A percentile compares a stretch with the other conserved stretches of the same genome.
Evolutionary conservation across 92 coral and sea anemone genomes (phyloP).

Genomic region (Zoanthus gigantus): DNA sequence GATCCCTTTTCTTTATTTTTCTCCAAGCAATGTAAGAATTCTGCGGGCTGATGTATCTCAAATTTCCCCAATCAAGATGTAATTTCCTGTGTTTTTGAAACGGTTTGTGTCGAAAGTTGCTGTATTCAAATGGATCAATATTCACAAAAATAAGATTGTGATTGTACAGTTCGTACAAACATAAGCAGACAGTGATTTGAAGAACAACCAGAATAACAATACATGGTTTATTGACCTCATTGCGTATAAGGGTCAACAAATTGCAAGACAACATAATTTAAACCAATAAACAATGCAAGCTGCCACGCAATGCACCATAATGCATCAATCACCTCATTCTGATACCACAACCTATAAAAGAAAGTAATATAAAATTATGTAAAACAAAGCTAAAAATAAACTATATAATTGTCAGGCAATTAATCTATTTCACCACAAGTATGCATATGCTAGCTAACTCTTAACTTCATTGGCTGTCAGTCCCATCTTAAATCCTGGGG

Average conservation of each 20-base stretch:
- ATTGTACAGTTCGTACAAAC: constrained; percentile 34
- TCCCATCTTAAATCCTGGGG: too few species aligned
- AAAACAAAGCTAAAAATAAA: too few species aligned
- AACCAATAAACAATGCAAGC: too few species aligned
- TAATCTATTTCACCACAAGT: too few species aligned
- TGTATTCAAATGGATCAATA: constrained; percentile 34
- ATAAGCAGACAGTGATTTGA: constrained; percentile 37
- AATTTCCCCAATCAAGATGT: constrained; percentile 39
- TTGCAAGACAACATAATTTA: too few species aligned
- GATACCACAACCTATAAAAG: too few species aligned
- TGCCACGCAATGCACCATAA: too few species aligned
- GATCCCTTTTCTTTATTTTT: background rate
- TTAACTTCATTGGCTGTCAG: too few species aligned
- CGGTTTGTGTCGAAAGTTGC: background rate
- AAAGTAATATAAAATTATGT: too few species aligned
- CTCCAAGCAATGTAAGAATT: constrained; percentile 41
- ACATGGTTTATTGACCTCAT: constrained; percentile 36
- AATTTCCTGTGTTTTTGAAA: constrained; percentile 16
- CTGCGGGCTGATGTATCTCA: constrained; percentile 20
- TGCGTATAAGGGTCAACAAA: background rate
- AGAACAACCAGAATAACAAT: constrained; percentile 4
- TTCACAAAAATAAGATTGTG: constrained; percentile 38
- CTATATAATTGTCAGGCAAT: too few species aligned
- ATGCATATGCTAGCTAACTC: too few species aligned
- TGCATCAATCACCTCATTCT: too few species aligned